A percentile compares a stretch with the other conserved stretches of the same genome.
phyloP scores from a whole-genome alignment of 2,113 vertebrate genomes.

The Merops nubicus region DNA sequence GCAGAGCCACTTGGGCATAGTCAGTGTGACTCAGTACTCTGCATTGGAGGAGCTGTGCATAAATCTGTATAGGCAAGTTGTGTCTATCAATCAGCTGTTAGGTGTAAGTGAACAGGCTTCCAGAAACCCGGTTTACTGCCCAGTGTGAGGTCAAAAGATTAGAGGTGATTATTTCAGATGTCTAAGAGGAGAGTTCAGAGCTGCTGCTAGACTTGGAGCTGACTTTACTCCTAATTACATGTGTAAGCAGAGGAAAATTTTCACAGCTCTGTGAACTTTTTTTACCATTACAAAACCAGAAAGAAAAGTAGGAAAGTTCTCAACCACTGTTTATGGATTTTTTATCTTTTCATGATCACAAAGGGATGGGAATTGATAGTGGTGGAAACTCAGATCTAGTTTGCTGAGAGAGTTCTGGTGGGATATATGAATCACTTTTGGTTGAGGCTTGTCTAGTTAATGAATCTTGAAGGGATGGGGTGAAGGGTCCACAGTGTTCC shows the following conservation, averaged over 20 bases:
- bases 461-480: not conserved
- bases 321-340: not conserved
- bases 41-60: not conserved
- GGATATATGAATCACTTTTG: not conserved
- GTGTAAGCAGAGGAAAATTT: not conserved
- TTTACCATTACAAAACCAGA: no score
- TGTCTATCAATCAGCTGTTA: not conserved
- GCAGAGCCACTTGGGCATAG: not conserved
- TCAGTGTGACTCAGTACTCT: not conserved
- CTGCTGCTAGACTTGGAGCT: not conserved
- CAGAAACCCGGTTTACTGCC: not conserved
- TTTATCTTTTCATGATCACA: not conserved
- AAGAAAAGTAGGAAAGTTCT: not conserved
- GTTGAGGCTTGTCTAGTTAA: not conserved
- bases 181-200: not conserved
- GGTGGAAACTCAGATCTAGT: not conserved
- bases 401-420: not conserved
- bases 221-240: not conserved
- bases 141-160: not conserved
- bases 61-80: not conserved
- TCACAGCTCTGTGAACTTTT: not conserved
- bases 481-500: not conserved
- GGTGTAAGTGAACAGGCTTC: accelerated
- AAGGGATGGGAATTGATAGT: not conserved
- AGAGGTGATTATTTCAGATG: not conserved